These are phyloP conservation scores for Dipodomys stephensi DNA, from an alignment of 2,113 vertebrate genomes.

Conservation along the genomic window DNA sequence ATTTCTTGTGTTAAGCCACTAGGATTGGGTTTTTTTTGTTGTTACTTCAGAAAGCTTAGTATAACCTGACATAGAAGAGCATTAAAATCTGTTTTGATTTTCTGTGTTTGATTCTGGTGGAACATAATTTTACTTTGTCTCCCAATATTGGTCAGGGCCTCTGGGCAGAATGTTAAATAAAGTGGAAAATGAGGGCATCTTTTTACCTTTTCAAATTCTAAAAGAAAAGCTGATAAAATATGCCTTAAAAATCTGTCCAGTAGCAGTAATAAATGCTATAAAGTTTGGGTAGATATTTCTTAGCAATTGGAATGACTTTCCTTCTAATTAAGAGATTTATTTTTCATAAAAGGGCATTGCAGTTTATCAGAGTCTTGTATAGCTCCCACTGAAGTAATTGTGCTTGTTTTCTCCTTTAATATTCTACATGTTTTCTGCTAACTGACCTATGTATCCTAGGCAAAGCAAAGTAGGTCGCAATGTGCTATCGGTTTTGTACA, in stretches of 20 bases:
- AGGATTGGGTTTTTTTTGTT: neutral
- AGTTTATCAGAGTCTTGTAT: constrained; percentile 43
- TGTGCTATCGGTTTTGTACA: constrained; percentile 59
- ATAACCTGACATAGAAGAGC: neutral
- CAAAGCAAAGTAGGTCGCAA: constrained; percentile 38
- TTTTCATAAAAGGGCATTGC: neutral
- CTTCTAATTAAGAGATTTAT: constrained; percentile 5
- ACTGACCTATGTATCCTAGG: constrained; percentile 56
- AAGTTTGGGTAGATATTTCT: neutral
- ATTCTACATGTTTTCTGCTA: constrained; percentile 57
- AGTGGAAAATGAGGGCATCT: accelerated
- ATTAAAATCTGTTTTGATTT: neutral
- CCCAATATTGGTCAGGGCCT: neutral
- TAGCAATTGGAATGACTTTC: neutral
- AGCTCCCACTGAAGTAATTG: constrained; percentile 1
- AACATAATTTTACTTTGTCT: neutral
- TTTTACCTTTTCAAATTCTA: neutral
- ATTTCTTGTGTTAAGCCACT: neutral
- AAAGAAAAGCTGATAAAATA: neutral
- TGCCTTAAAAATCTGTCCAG: neutral
- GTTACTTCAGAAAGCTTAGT: neutral
- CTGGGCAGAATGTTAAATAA: neutral
- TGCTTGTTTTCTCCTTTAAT: constrained; percentile 23
- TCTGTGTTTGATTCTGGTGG: neutral
- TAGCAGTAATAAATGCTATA: neutral